Percentiles rank a stretch among this genome's conserved stretches.
Evolutionary conservation across 2,888 invertebrate genomes (phyloP).

Genomic region (Andrena bicolor): DNA sequence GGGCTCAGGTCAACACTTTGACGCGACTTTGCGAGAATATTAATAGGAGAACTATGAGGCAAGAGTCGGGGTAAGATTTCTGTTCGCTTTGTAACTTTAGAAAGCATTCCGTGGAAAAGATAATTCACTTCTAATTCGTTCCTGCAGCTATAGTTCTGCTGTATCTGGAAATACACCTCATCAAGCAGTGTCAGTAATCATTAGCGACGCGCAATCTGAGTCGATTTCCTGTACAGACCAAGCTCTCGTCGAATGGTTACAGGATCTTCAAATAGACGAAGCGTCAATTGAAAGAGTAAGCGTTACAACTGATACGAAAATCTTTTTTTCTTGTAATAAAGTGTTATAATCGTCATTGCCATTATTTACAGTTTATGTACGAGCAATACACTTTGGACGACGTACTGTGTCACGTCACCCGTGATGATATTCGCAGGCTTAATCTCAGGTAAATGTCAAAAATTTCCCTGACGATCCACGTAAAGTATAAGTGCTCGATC

Average conservation of each 20-base stretch:
- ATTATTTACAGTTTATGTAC: constrained; percentile 86
- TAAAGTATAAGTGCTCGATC: constrained; percentile 23
- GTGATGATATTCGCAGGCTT: constrained; percentile 93
- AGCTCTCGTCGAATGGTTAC: constrained; percentile 90
- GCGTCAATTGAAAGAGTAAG: constrained; percentile 88
- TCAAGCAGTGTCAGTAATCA: constrained; percentile 75
- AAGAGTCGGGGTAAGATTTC: constrained; percentile 75
- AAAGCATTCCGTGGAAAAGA: background rate
- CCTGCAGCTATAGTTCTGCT: constrained; percentile 74
- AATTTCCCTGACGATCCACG: no score
- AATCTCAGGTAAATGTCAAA: constrained; percentile 89
- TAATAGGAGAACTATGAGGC: constrained; percentile 74
- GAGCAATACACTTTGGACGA: constrained; percentile 94
- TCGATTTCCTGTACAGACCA: constrained; percentile 82
- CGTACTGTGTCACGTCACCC: constrained; percentile 91
- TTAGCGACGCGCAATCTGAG: constrained; percentile 80
- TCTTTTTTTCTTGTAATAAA: background rate
- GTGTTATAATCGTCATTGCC: constrained; percentile 4
- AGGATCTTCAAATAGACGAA: constrained; percentile 89
- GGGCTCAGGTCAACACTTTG: constrained; percentile 88
- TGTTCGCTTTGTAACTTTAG: background rate
- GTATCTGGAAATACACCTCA: constrained; percentile 67
- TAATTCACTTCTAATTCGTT: constrained; percentile 8
- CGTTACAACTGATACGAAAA: constrained; percentile 7
- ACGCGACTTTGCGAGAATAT: constrained; percentile 84